Evolutionary conservation across 2,113 vertebrate genomes (phyloP).

Genomic region (Phasianus colchicus): DNA sequence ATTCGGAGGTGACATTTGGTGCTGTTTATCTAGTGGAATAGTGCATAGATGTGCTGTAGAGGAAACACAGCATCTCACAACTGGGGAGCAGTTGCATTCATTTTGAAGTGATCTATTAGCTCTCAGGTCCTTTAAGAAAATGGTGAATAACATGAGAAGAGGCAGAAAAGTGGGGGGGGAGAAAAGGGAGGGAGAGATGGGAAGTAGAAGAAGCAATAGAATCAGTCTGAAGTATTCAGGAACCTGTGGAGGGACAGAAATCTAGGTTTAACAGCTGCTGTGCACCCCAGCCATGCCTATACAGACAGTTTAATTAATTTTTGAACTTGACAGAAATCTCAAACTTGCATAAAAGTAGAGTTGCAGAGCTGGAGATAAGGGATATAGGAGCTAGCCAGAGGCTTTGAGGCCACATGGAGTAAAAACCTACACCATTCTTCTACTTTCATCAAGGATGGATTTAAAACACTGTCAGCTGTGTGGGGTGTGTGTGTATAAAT

Average conservation of each 20-base stretch:
- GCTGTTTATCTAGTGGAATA: constrained; percentile 65
- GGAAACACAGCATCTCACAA: constrained; percentile 42
- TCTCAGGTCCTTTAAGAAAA: constrained; percentile 38
- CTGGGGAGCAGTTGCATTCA: constrained; percentile 39
- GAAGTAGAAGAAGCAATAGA: neutral
- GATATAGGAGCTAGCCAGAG: neutral
- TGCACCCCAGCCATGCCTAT: neutral
- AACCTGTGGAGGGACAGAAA: neutral
- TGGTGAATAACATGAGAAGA: neutral
- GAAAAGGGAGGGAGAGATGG: neutral
- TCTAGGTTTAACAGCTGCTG: neutral
- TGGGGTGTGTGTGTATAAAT: neutral
- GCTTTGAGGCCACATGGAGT: neutral
- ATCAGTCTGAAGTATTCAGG: neutral
- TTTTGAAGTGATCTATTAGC: constrained; percentile 58
- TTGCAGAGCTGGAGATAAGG: neutral
- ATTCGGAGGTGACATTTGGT: constrained; percentile 66
- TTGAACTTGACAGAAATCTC: neutral
- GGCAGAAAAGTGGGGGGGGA: neutral
- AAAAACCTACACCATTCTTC: neutral
- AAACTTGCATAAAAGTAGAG: neutral
- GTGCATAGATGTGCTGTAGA: neutral
- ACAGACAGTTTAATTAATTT: neutral
- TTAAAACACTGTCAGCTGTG: neutral
- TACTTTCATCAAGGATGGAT: neutral